Conservation (phyloP, 1,140 invertebrate genomes). For the Drosophila micromelanica region DNA sequence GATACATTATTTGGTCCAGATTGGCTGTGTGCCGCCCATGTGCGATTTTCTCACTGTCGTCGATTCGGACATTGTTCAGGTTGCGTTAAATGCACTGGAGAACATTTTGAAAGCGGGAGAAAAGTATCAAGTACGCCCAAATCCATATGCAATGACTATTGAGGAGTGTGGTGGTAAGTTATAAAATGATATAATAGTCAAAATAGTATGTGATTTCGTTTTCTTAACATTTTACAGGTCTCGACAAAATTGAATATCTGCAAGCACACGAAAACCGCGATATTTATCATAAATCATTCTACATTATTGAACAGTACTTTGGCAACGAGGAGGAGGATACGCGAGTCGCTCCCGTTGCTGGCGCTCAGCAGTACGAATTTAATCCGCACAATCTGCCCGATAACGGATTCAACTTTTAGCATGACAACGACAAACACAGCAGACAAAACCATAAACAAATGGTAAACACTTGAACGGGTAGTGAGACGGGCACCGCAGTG, state of each 20-base stretch:
- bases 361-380: slow-evolving; percentile 91
- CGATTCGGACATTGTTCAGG: slow-evolving; percentile 98
- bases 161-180: slow-evolving; percentile 97
- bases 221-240: slow-evolving; percentile 86
- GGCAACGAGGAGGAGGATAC: slow-evolving; percentile 95
- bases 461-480: slow-evolving; percentile 26
- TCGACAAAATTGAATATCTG: slow-evolving; percentile 98
- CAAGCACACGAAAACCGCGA: slow-evolving; percentile 98
- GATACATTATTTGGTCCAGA: slow-evolving; percentile 89
- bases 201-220: not conserved
- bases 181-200: not conserved
- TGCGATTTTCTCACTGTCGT: slow-evolving; percentile 97
- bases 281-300: slow-evolving; percentile 98
- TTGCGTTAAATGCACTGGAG: slow-evolving; percentile 97
- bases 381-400: slow-evolving; percentile 88
- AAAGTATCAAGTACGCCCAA: slow-evolving; percentile 90
- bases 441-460: slow-evolving; percentile 20
- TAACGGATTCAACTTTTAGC: slow-evolving; percentile 92
- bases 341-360: slow-evolving; percentile 91
- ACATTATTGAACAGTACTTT: slow-evolving; percentile 98
- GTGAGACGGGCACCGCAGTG: slow-evolving; percentile 25
- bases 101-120: slow-evolving; percentile 97
- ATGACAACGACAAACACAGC: slow-evolving; percentile 35
- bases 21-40: slow-evolving; percentile 95
- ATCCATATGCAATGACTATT: slow-evolving; percentile 95